Conservation (phyloP, 2,113 vertebrate species). For the Oncorhynchus nerka region DNA sequence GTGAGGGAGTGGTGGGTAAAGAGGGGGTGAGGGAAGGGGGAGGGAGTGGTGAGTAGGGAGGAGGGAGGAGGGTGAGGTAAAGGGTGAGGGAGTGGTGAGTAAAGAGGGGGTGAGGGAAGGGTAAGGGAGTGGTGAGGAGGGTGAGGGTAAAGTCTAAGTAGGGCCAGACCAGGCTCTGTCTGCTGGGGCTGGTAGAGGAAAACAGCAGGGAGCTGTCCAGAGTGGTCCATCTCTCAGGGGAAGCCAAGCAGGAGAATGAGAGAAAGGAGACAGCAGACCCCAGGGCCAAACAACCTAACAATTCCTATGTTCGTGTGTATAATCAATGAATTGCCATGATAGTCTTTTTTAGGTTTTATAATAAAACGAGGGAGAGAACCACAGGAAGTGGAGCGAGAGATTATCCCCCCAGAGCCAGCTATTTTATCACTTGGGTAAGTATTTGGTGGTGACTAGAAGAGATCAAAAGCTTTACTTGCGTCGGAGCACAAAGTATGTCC, state of each 20-base stretch:
- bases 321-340: no score
- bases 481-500: no score
- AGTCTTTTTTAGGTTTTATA: no score
- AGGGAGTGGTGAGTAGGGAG: not conserved
- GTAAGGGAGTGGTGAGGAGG: not conserved
- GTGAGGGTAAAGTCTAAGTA: constrained; percentile 22
- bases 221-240: constrained; percentile 57
- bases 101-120: not conserved
- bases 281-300: constrained; percentile 14
- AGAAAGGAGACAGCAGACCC: constrained; percentile 18
- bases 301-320: no score
- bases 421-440: no score
- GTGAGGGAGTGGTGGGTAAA: not conserved
- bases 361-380: no score
- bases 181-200: constrained; percentile 44
- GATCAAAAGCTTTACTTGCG: no score
- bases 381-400: no score
- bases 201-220: constrained; percentile 68
- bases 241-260: constrained; percentile 60
- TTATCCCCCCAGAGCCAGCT: no score
- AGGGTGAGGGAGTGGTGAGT: not conserved
- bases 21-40: not conserved
- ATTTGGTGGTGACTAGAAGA: no score
- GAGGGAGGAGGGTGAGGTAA: not conserved
- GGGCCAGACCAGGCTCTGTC: constrained; percentile 20